Base-by-base conservation (phyloP, 2,113 vertebrate genomes). In the Dromaius novaehollandiae region DNA sequence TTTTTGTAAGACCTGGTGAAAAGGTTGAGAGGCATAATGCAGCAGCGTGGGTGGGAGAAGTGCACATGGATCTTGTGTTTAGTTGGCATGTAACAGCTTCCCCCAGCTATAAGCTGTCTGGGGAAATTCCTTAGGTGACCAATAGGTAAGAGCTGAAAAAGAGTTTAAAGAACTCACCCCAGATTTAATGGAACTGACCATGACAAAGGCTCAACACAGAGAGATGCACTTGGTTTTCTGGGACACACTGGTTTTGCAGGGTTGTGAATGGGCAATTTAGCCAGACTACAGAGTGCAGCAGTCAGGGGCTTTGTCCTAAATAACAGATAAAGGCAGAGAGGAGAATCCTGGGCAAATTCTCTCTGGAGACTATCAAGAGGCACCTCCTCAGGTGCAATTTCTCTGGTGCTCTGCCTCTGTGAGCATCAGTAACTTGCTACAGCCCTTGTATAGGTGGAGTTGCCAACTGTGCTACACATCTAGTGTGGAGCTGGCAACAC, bases 51-150 rank as follows among this genome's bases (percentile, higher is more conserved):
- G 21, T n/a, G 26, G 22, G 46, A 73, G 58, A 53, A 58, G 13
- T 11, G 46, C 46, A 9, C 0, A 0, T n/a, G 42, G 17, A 36
- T 56, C 25, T 36, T 19, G 7, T 1, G 3, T 60, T 78, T 36
- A 17, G 14, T 1, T 71, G 30, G 22, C 63, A 8, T 1, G 2
- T 6, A 20, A 20, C 46, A 63, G 6, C 34, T 86, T 87, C 78
- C 26, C 55, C 26, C 81, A 93, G 60, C 80, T 84, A 1, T 2
- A 61, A 40, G 7, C 44, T 38, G 11, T 19, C 60, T 60, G 38
- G 36, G 12, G 78, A n/a, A 94, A 71, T 36, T 66, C 89, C 42
- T 34, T 9, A 30, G 19, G 30, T 42, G 11, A 9, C 8, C n/a
- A 79, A 85, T 4, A 55, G 28, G 25, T 4, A 26, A 42, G 65